phyloP scores from a whole-genome alignment of 2,888 invertebrate genomes.

The Nemotelus nigrinus region DNA sequence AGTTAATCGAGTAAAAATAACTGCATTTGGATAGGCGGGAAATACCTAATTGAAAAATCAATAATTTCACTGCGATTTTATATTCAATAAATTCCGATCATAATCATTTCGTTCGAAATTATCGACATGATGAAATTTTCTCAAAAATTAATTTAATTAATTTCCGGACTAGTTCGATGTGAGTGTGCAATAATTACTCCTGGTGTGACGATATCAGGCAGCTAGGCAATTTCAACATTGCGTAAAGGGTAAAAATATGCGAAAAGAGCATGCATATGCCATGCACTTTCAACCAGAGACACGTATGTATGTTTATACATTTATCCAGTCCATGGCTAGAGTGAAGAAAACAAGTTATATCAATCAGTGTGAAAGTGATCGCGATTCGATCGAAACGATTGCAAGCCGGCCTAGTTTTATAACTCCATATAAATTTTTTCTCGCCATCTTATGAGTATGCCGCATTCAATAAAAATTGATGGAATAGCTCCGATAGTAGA shows the following conservation, averaged over 20 bases:
- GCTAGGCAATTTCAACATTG: too few relatives aligned
- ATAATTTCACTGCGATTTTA: neutral
- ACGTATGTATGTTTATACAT: too few relatives aligned
- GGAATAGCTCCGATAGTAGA: too few relatives aligned
- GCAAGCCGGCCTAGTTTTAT: constrained; percentile 17
- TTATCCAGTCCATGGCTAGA: too few relatives aligned
- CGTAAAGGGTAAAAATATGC: too few relatives aligned
- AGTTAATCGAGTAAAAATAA: neutral
- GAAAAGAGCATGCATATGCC: too few relatives aligned
- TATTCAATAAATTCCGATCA: neutral
- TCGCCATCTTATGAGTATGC: neutral
- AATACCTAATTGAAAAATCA: neutral
- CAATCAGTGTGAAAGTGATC: constrained; percentile 29
- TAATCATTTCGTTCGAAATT: neutral
- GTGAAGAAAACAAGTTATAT: too few relatives aligned
- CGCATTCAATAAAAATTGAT: too few relatives aligned
- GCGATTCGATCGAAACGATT: constrained; percentile 1
- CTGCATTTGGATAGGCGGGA: neutral
- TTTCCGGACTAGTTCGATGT: neutral
- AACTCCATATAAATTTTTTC: neutral
- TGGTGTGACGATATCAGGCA: too few relatives aligned
- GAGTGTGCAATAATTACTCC: neutral
- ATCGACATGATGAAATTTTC: neutral
- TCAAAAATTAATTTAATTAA: neutral
- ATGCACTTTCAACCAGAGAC: too few relatives aligned